Conservation (phyloP, 2,888 invertebrate genomes). For the Plagodis pulveraria region DNA sequence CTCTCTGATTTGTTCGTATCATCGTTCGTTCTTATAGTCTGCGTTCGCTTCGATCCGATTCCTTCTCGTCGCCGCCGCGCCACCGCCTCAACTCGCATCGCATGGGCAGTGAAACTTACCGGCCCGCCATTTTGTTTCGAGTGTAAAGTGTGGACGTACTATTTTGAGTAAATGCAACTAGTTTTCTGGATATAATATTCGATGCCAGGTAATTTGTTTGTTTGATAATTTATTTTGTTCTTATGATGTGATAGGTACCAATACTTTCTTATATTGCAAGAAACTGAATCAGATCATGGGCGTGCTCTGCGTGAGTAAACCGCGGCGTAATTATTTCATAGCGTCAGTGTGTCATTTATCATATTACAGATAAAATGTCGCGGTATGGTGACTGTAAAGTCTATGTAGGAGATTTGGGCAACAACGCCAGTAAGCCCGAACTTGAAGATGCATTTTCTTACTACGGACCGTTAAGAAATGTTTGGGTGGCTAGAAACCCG, state of each 20-base stretch:
- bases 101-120: too few species aligned
- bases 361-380: slow-evolving; percentile 84
- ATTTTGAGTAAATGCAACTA: slow-evolving; percentile 28
- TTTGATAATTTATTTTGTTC: neutral
- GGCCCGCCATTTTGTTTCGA: slow-evolving; percentile 22
- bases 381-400: slow-evolving; percentile 96
- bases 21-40: too few species aligned
- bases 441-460: slow-evolving; percentile 96
- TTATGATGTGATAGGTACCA: too few species aligned
- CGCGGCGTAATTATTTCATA: slow-evolving; percentile 1
- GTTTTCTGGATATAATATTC: slow-evolving; percentile 17
- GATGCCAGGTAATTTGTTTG: slow-evolving; percentile 22
- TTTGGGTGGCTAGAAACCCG: slow-evolving; percentile 99
- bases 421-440: slow-evolving; percentile 95
- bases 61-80: neutral
- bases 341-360: slow-evolving; percentile 1
- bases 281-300: too few species aligned
- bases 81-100: neutral
- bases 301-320: slow-evolving; percentile 18
- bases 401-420: slow-evolving; percentile 97
- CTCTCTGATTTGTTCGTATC: too few species aligned
- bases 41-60: too few species aligned
- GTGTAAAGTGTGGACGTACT: slow-evolving; percentile 2
- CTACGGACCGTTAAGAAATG: slow-evolving; percentile 96
- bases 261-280: too few species aligned